Conservation (phyloP, 2,113 vertebrate genomes). For the Hemiprocne comata region DNA sequence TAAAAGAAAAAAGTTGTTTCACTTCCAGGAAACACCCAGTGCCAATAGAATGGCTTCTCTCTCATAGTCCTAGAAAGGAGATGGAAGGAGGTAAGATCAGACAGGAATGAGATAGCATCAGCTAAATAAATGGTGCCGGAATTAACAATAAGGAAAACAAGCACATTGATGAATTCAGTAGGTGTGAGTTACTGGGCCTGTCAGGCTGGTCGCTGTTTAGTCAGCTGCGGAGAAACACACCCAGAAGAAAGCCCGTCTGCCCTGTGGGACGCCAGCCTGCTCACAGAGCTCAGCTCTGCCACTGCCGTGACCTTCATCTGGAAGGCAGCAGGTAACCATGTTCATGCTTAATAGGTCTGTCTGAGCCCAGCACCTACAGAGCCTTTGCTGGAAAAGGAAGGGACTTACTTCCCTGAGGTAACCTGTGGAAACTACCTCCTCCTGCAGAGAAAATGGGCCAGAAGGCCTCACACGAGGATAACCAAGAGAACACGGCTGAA, state of each 20-base stretch:
- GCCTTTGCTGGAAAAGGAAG: neutral
- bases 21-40: neutral
- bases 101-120: neutral
- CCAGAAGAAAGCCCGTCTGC: neutral
- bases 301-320: neutral
- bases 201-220: neutral
- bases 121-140: neutral
- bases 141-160: neutral
- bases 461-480: neutral
- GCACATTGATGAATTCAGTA: neutral
- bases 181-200: neutral
- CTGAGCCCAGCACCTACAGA: neutral
- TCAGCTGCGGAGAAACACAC: neutral
- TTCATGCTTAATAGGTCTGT: neutral
- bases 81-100: neutral
- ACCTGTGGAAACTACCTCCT: neutral
- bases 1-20: neutral
- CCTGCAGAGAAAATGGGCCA: slow-evolving; percentile 55
- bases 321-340: neutral
- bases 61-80: neutral
- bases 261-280: neutral
- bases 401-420: neutral
- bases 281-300: neutral
- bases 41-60: neutral
- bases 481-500: slow-evolving; percentile 22